These are phyloP conservation scores for Proterorhinus semilunaris DNA, from an alignment of 2,113 vertebrate species.

Conservation along the genomic window DNA sequence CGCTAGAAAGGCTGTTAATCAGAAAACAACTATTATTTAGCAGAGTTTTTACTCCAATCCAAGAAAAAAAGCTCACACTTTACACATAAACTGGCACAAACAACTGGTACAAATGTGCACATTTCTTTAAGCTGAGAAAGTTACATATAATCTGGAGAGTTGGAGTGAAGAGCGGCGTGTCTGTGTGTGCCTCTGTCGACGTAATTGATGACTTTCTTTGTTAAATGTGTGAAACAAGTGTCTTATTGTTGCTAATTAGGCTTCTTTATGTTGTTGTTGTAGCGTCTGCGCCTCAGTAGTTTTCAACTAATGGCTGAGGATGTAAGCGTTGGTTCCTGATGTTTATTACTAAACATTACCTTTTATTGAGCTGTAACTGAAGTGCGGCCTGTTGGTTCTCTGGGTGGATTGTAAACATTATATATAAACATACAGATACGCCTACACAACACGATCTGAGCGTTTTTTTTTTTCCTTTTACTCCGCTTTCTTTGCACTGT, in stretches of 20 bases:
- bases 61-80: background rate
- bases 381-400: background rate
- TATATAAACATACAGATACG: background rate
- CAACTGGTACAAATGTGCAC: too few relatives aligned
- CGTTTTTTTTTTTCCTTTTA: background rate
- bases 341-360: conserved; percentile 1
- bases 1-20: too few relatives aligned
- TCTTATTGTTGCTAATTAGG: background rate
- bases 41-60: background rate
- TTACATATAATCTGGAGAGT: background rate
- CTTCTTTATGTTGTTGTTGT: background rate
- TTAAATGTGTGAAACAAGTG: conserved; percentile 2
- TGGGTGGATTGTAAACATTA: background rate
- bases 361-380: background rate
- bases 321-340: background rate
- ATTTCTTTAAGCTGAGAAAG: background rate
- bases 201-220: background rate
- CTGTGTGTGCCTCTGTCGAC: background rate
- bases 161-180: background rate
- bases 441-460: background rate
- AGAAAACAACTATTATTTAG: too few relatives aligned
- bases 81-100: too few relatives aligned
- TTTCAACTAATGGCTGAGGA: background rate
- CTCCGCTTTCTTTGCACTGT: background rate
- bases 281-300: background rate